Conservation (phyloP, 2,888 invertebrate species). For the Cryptocephalus primarius region DNA sequence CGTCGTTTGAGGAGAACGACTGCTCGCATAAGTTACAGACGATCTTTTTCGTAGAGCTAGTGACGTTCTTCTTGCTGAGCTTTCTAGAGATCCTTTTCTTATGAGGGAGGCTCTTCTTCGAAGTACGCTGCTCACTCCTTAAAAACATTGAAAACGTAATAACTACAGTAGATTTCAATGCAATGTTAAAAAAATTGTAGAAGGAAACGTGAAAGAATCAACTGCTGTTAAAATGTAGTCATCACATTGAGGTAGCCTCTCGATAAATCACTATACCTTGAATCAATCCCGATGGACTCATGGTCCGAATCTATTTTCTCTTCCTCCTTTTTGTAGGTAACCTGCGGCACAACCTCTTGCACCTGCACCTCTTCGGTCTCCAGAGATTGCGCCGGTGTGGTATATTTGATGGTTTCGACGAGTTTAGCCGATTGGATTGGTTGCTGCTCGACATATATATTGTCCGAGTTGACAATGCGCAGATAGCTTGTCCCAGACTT, state of each 20-base stretch:
- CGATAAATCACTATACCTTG: too few relatives aligned
- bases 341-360: too few relatives aligned
- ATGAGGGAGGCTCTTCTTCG: conserved; percentile 67
- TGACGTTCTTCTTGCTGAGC: conserved; percentile 45
- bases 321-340: conserved; percentile 21
- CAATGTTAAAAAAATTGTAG: too few relatives aligned
- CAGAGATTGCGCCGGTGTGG: conserved; percentile 2
- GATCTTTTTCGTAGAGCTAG: conserved; percentile 24
- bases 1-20: conserved; percentile 34
- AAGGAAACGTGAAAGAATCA: too few relatives aligned
- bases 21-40: conserved; percentile 41
- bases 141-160: conserved; percentile 7
- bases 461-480: conserved; percentile 31
- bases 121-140: conserved; percentile 29
- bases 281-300: conserved; percentile 19
- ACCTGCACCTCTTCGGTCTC: not conserved
- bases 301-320: conserved; percentile 30
- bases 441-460: conserved; percentile 28
- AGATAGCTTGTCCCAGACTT: conserved; percentile 23
- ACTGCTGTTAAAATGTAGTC: too few relatives aligned
- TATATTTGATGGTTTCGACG: conserved; percentile 17
- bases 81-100: conserved; percentile 78
- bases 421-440: conserved; percentile 11
- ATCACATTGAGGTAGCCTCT: too few relatives aligned
- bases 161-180: not conserved